Percentiles rank a stretch among this genome's conserved stretches.
Conservation (phyloP, 2,113 vertebrate species). For the Bolborhynchus lineola region DNA sequence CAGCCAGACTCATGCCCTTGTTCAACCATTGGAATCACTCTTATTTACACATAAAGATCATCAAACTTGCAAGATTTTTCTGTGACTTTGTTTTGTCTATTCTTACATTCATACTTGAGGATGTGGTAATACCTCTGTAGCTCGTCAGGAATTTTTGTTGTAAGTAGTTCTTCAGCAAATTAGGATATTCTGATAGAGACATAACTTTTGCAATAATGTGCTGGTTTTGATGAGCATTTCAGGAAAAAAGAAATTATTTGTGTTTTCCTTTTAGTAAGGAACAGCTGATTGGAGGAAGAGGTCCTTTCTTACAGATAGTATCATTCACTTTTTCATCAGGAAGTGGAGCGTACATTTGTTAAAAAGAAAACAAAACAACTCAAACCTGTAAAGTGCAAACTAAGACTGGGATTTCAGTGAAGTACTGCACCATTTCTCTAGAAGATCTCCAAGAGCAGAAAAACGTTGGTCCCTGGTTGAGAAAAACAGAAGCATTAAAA, state of each 20-base stretch:
- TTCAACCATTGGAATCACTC: not conserved
- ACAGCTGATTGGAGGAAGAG: not conserved
- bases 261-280: fast-evolving
- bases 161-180: not conserved
- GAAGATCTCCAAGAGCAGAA: not conserved
- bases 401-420: not conserved
- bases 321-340: not conserved
- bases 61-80: not conserved
- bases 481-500: not conserved
- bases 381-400: not conserved
- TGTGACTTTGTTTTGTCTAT: not conserved
- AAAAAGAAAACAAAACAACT: not conserved
- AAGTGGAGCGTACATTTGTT: not conserved
- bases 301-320: not conserved
- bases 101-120: not conserved
- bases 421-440: not conserved
- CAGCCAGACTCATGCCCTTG: not conserved
- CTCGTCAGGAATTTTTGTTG: not conserved
- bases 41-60: not conserved
- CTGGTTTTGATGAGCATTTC: not conserved
- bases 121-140: not conserved
- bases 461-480: not conserved
- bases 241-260: not conserved
- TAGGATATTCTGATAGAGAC: not conserved
- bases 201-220: not conserved